These are phyloP conservation scores for Callipepla squamata DNA, from an alignment of 2,113 vertebrate species.

Conservation along the genomic window DNA sequence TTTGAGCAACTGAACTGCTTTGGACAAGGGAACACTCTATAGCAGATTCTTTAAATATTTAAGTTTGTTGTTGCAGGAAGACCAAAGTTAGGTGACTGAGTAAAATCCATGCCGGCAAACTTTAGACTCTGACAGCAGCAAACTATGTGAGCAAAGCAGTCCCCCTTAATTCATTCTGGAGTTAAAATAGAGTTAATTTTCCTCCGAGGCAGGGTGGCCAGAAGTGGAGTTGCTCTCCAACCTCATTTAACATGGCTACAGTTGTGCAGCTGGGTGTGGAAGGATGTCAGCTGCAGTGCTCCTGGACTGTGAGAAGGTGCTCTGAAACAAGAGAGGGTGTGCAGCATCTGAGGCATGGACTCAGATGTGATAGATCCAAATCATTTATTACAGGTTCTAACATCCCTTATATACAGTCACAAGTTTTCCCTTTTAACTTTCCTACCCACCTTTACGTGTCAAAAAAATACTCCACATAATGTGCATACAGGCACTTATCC, in stretches of 20 bases:
- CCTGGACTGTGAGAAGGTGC: background rate
- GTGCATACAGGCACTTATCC: no score
- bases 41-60: background rate
- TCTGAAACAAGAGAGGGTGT: background rate
- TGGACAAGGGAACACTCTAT: rapidly evolving
- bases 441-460: no score
- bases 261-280: background rate
- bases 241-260: background rate
- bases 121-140: background rate
- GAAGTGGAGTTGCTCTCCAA: background rate
- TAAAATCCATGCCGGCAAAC: rapidly evolving
- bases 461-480: no score
- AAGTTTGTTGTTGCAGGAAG: background rate
- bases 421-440: no score
- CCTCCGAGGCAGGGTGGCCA: background rate
- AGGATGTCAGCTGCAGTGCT: background rate
- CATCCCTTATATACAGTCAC: no score
- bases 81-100: background rate
- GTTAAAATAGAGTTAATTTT: no score
- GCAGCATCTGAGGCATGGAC: no score
- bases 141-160: background rate
- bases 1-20: background rate
- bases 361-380: no score
- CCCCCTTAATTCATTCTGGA: background rate
- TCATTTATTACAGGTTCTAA: no score